Conservation (phyloP, 2,888 invertebrate genomes). For the Orgyia antiqua region DNA sequence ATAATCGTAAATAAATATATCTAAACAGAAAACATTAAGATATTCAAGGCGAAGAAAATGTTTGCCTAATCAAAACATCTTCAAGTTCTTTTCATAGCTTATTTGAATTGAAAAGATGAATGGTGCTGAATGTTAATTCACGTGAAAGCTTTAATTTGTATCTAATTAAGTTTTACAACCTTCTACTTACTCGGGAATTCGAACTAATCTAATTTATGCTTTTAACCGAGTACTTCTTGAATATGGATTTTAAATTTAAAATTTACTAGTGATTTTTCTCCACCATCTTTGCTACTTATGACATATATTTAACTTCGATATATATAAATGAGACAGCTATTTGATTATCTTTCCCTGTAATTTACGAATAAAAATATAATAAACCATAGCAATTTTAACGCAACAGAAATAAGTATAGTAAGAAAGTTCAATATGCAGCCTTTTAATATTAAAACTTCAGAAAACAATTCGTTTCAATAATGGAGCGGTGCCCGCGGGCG, state of each 20-base stretch:
- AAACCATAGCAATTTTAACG: slow-evolving; percentile 27
- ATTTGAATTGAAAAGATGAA: slow-evolving; percentile 51
- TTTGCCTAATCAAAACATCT: slow-evolving; percentile 42
- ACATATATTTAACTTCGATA: no score
- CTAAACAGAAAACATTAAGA: slow-evolving; percentile 8
- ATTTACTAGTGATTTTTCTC: no score
- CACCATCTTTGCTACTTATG: no score
- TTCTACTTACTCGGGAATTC: slow-evolving; percentile 15
- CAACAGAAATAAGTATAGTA: slow-evolving; percentile 28
- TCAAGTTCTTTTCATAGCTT: slow-evolving; percentile 40
- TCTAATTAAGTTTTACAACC: slow-evolving; percentile 29
- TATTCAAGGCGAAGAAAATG: slow-evolving; percentile 40
- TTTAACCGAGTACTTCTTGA: neutral
- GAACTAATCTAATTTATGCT: neutral
- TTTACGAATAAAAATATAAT: neutral
- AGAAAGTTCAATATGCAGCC: slow-evolving; percentile 42
- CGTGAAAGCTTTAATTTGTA: slow-evolving; percentile 26
- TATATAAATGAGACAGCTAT: no score
- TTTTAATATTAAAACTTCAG: slow-evolving; percentile 62
- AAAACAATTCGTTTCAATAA: slow-evolving; percentile 69
- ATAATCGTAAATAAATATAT: neutral
- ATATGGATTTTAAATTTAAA: no score
- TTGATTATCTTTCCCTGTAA: no score
- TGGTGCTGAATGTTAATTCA: slow-evolving; percentile 51
- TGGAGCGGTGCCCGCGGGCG: slow-evolving; percentile 55